These are phyloP conservation scores for Pedionomus torquatus DNA, from an alignment of 2,113 vertebrate genomes.

Conservation along the genomic window DNA sequence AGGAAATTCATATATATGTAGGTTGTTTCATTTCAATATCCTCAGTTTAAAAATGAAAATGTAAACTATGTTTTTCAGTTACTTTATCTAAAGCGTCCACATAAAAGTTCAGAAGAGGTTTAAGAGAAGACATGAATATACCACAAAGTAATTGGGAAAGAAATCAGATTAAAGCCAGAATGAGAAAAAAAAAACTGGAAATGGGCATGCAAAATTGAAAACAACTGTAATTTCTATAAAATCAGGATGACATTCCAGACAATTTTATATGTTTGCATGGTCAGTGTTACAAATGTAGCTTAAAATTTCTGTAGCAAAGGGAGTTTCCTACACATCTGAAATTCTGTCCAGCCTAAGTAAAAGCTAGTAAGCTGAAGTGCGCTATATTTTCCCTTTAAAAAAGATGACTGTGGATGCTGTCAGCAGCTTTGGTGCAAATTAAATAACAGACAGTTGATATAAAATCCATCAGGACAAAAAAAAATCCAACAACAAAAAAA, in stretches of 20 bases:
- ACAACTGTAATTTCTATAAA: constrained; percentile 58
- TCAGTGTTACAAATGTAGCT: constrained; percentile 49
- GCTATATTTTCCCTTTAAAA: not conserved
- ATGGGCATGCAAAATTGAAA: constrained; percentile 52
- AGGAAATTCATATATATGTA: not conserved
- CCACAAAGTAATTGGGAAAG: constrained; percentile 36
- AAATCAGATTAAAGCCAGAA: constrained; percentile 40
- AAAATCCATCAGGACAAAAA: not conserved
- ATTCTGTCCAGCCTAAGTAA: not conserved
- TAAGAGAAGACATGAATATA: constrained; percentile 16
- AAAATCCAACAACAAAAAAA: not conserved
- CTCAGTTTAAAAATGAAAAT: not conserved
- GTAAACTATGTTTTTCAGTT: not conserved
- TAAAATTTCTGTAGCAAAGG: constrained; percentile 21
- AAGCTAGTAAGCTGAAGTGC: not conserved
- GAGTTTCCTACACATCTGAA: not conserved
- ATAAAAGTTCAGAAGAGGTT: constrained; percentile 1
- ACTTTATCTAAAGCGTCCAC: constrained; percentile 3
- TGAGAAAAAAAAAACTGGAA: not conserved
- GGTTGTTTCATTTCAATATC: not conserved
- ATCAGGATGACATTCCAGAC: constrained; percentile 64
- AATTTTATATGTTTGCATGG: constrained; percentile 45
- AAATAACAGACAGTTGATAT: not conserved
- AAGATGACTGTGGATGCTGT: not conserved
- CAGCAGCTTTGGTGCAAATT: not conserved